phyloP scores from a whole-genome alignment of 2,888 invertebrate genomes.

The Octonoba sinensis region DNA sequence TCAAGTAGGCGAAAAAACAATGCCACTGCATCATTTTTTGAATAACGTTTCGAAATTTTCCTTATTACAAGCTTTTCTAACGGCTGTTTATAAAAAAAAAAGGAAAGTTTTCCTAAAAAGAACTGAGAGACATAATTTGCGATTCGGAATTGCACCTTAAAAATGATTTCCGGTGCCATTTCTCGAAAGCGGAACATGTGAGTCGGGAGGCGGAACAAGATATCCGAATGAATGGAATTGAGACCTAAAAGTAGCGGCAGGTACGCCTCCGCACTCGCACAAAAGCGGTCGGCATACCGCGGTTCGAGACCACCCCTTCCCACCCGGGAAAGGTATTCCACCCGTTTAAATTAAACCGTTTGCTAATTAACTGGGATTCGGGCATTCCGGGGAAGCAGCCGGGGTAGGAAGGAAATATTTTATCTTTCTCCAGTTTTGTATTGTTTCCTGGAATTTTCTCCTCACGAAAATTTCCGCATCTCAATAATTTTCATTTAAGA shows the following conservation, averaged over 20 bases:
- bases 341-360: conserved; percentile 61
- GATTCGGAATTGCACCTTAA: too few relatives aligned
- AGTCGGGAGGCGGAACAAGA: conserved; percentile 12
- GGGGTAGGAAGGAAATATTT: conserved; percentile 49
- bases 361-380: conserved; percentile 61
- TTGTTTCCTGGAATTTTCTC: conserved; percentile 45
- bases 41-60: too few relatives aligned
- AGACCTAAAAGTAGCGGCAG: conserved; percentile 45
- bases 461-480: conserved; percentile 30
- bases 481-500: conserved; percentile 62
- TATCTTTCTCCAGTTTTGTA: conserved; percentile 57
- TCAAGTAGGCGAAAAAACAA: too few relatives aligned
- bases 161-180: too few relatives aligned
- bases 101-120: too few relatives aligned
- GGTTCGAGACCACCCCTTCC: background rate
- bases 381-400: conserved; percentile 37
- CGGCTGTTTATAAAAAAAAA: too few relatives aligned
- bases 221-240: conserved; percentile 29
- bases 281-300: conserved; percentile 35
- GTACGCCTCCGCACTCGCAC: conserved; percentile 32
- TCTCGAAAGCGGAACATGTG: background rate
- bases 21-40: too few relatives aligned
- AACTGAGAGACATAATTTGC: too few relatives aligned
- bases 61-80: too few relatives aligned
- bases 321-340: conserved; percentile 44